phyloP scores from a whole-genome alignment of 30 jellyfish, hydroid and myxozoan species.

The Hydractinia echinata region DNA sequence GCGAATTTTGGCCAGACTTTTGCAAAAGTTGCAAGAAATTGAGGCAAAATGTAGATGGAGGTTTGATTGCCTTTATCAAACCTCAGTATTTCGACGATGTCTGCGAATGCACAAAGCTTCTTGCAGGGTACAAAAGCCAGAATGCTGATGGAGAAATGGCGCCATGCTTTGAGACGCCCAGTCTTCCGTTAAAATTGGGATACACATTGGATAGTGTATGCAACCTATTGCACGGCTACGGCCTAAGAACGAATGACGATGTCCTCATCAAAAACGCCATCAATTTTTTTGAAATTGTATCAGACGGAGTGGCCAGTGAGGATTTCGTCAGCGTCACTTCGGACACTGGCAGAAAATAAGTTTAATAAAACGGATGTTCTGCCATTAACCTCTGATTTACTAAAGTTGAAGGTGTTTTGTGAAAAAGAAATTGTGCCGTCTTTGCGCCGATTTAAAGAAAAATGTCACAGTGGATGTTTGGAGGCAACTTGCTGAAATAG shows the following conservation, averaged over 20 bases:
- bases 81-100: slow-evolving; percentile 17
- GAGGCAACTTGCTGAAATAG: not conserved
- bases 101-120: slow-evolving; percentile 13
- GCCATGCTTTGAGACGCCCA: slow-evolving; percentile 27
- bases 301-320: slow-evolving; percentile 15
- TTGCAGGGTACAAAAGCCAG: slow-evolving; percentile 12
- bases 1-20: not conserved
- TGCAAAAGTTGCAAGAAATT: not conserved
- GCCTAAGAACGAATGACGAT: slow-evolving; percentile 15
- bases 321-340: slow-evolving; percentile 20
- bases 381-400: slow-evolving; percentile 38
- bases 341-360: slow-evolving; percentile 25
- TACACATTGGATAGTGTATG: slow-evolving; percentile 1
- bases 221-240: slow-evolving; percentile 22
- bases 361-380: slow-evolving; percentile 8
- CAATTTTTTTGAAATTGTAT: slow-evolving; percentile 14
- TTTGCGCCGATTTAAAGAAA: not conserved
- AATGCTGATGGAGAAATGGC: slow-evolving; percentile 18
- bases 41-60: not conserved
- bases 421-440: not conserved
- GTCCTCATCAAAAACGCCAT: slow-evolving; percentile 2
- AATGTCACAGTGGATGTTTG: not conserved
- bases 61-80: not conserved
- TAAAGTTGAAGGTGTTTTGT: not conserved
- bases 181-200: slow-evolving; percentile 26